Evolutionary conservation across 2,113 vertebrate genomes (phyloP), one percentile per base, ranked within the genome.

Genomic region (Oenanthe melanoleuca): DNA sequence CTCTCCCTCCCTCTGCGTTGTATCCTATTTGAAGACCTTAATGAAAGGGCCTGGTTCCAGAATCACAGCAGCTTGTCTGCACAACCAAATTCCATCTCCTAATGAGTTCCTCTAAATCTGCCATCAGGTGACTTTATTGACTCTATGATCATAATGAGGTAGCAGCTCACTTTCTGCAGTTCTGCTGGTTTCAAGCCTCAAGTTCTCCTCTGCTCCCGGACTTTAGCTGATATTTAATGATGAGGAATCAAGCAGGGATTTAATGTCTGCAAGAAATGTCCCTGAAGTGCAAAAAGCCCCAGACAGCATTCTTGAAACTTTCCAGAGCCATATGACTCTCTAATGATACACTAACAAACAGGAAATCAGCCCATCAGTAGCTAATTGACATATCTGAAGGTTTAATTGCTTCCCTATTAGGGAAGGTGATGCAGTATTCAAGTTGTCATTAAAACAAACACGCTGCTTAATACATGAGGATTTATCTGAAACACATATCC

Each of bases 101-200:
- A 98, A 98, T 97, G 97, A 98, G 96, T 93, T 92, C 97, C 97
- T 96, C 96, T 97, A 98, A 98, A 98, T 97, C 97, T 98, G 97
- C 97, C 97, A 98, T 98, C 97, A 96, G 97, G 97, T 96, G 94
- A 97, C 96, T 98, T 98, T 98, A 98, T 97, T 98, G 97, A 97
- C 96, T 98, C 92, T 96, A 92, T 96, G 96, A 96, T 97, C 95
- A 96, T 97, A 98, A 98, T 98, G 97, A 98, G 95, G 95, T 91
- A 97, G 96, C 95, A 97, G 95, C 90, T 97, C 93, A 88, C 91
- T 95, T 97, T 97, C 82, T 94, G 87, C 75, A 89, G 86, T 91
- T 94, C 92, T 93, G 88, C 94, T 88, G 87, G 80, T 94, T 95
- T 92, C 37, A 42, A 89, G 74, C 42, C 66, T 57, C 3, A 28